phyloP scores from a whole-genome alignment of 2,888 invertebrate species.

The Cosmia pyralina region DNA sequence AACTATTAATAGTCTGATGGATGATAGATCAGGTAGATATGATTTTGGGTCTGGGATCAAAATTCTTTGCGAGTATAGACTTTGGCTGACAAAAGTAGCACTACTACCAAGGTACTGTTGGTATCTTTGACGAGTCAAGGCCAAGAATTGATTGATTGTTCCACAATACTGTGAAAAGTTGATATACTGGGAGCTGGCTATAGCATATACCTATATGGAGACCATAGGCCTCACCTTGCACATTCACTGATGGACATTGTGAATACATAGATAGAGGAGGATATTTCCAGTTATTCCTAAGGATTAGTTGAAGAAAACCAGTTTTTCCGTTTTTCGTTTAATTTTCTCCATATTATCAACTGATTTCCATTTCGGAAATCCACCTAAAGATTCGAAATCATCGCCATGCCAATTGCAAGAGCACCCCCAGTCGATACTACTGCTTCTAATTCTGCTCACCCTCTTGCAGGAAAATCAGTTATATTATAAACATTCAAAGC shows the following conservation, averaged over 20 bases:
- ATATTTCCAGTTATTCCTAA: not conserved
- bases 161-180: not conserved
- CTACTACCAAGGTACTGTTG: not conserved
- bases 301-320: not conserved
- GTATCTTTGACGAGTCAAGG: not conserved
- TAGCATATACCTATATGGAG: too few species aligned
- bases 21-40: slow-evolving; percentile 20
- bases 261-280: not conserved
- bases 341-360: too few species aligned
- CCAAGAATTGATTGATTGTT: not conserved
- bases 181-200: too few species aligned
- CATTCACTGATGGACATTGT: too few species aligned
- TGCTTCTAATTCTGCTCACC: slow-evolving; percentile 42
- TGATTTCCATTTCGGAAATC: not conserved
- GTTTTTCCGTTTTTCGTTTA: not conserved
- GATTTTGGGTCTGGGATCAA: not conserved
- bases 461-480: slow-evolving; percentile 52
- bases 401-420: not conserved
- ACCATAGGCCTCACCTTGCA: too few species aligned
- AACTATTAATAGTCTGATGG: slow-evolving; percentile 2
- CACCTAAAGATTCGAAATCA: not conserved
- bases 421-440: slow-evolving; percentile 6
- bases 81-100: not conserved
- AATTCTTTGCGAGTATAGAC: not conserved
- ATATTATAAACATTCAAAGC: slow-evolving; percentile 60